Conservation (phyloP, 2,113 vertebrate species). For the Cariama cristata region DNA sequence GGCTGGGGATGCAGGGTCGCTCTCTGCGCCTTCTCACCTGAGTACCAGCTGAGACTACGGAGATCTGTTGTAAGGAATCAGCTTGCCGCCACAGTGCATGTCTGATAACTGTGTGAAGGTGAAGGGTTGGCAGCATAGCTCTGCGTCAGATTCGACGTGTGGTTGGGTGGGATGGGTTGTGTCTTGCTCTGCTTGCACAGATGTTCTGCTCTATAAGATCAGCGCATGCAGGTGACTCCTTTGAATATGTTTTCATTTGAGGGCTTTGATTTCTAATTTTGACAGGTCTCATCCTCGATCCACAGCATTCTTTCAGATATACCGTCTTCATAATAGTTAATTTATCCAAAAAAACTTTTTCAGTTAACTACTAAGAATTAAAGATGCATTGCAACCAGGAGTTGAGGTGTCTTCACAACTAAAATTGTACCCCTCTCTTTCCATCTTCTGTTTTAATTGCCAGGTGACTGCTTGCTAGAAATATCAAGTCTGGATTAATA, state of each 20-base stretch:
- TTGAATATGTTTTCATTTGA: not conserved
- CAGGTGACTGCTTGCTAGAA: not conserved
- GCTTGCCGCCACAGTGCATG: accelerated
- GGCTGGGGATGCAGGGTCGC: not conserved
- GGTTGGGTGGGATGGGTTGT: not conserved
- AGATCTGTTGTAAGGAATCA: not conserved
- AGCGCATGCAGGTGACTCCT: not conserved
- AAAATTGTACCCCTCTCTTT: not conserved
- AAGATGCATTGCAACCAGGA: not conserved
- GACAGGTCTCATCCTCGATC: not conserved
- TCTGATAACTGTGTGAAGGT: not conserved
- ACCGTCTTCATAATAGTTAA: not conserved
- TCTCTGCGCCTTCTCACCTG: accelerated
- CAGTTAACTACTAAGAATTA: not conserved
- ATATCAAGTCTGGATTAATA: slow-evolving; percentile 15
- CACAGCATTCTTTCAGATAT: not conserved
- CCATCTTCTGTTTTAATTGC: not conserved
- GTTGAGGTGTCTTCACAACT: not conserved
- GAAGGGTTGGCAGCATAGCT: not conserved
- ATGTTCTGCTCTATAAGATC: not conserved
- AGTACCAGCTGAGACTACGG: not conserved
- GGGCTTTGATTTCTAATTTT: not conserved
- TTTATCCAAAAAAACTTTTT: not conserved
- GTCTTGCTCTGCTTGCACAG: not conserved
- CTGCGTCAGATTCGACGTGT: accelerated